These are phyloP conservation scores for Hemistola chrysoprasaria DNA, from an alignment of 2,888 invertebrate species.

Conservation along the genomic window DNA sequence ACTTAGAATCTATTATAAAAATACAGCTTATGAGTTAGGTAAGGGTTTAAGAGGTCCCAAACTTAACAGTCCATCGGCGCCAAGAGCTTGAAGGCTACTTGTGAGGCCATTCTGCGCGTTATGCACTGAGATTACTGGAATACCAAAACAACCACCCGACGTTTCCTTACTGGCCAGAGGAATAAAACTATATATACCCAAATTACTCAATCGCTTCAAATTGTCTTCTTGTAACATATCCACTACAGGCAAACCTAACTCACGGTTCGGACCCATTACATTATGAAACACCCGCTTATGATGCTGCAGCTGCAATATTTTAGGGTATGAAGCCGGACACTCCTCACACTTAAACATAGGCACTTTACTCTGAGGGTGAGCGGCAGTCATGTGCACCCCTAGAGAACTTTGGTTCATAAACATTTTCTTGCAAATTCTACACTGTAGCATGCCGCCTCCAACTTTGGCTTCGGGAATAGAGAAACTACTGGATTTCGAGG, in stretches of 20 bases:
- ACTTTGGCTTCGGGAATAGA: slow-evolving; percentile 71
- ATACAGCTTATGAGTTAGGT: slow-evolving; percentile 59
- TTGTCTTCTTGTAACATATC: slow-evolving; percentile 87
- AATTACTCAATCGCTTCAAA: slow-evolving; percentile 82
- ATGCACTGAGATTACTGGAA: slow-evolving; percentile 87
- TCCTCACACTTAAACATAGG: slow-evolving; percentile 84
- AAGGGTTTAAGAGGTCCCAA: slow-evolving; percentile 86
- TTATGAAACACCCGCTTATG: slow-evolving; percentile 77
- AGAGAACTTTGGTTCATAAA: slow-evolving; percentile 67
- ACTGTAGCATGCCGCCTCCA: slow-evolving; percentile 63
- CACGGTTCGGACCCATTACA: slow-evolving; percentile 70
- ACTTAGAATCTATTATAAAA: neutral
- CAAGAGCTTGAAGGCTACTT: slow-evolving; percentile 83
- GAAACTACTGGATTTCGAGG: slow-evolving; percentile 67
- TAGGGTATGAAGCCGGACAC: slow-evolving; percentile 88
- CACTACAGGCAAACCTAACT: slow-evolving; percentile 88
- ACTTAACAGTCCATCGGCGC: slow-evolving; percentile 86
- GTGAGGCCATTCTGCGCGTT: slow-evolving; percentile 83
- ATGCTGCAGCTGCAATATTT: slow-evolving; percentile 85
- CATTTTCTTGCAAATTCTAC: slow-evolving; percentile 73
- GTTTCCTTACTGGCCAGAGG: slow-evolving; percentile 85
- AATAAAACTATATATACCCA: slow-evolving; percentile 89
- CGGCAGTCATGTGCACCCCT: slow-evolving; percentile 62
- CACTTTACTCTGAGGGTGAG: slow-evolving; percentile 63
- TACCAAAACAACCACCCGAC: slow-evolving; percentile 84